Evolutionary conservation across 2,113 vertebrate species (phyloP), one percentile per base, ranked within the genome.

Genomic region (Chitala chitala): DNA sequence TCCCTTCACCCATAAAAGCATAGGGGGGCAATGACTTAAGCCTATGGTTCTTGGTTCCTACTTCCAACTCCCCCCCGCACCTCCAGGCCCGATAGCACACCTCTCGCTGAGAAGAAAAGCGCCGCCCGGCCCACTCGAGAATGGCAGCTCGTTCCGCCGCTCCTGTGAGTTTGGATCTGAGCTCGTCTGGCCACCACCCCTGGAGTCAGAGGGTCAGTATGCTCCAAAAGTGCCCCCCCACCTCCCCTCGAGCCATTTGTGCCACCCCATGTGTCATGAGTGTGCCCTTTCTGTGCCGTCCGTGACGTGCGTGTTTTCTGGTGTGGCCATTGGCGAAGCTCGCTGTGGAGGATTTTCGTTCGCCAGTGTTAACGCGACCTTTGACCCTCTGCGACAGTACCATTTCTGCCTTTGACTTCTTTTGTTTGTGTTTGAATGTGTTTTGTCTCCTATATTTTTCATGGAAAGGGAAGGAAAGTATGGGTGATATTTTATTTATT

Each of bases 101-200:
- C 83, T 91, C 79, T 92, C 90, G 17, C 83, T 92, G 83, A 91
- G 91, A 83, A 89, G 91, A 84, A 92, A 91, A 79, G 87, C 87
- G 0, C 85, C 83, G 38, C 85, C 90, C 75, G 88, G 87, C 5
- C 81, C 91, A 0, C 89, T 89, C 0, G 91, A 92, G 83, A 92
- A 92, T 38, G 91, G 91, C 46, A 90, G 89, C 29, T 91, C 91
- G 61, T 83, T 92, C 78, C 84, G 91, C 1, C 87, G 91, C 4
- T 91, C 90, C 85, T 92, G 91, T 13, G 90, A 92, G 85, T 92
- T 92, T 15, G 91, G 91, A 29, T 92, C 90, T 0, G 91, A 92
- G 81, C 90, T 92, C 85, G 58, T 89, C 80, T 92, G 91, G 91
- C 91, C 89, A 0, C 90, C 90, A 0, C 91, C 87, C 26, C 86